Conservation (phyloP, 2,113 vertebrate species). For the Lontra canadensis region DNA sequence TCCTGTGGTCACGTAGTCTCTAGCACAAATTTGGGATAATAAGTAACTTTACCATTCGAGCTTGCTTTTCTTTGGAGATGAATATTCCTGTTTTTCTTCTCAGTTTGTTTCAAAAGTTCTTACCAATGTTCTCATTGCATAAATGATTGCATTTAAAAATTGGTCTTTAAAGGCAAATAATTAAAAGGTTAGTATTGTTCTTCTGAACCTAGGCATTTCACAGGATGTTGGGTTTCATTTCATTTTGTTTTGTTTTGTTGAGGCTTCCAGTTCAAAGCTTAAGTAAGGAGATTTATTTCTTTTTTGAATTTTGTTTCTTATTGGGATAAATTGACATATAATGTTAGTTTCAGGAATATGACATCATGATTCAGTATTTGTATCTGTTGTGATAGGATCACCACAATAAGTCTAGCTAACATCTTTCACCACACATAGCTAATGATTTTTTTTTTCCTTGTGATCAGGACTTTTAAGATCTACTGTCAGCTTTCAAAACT, state of each 20-base stretch:
- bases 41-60: neutral
- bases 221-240: neutral
- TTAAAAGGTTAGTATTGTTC: neutral
- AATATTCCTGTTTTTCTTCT: neutral
- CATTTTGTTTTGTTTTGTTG: constrained; percentile 8
- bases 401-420: neutral
- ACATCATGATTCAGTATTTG: neutral
- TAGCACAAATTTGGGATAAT: neutral
- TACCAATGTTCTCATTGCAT: neutral
- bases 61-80: neutral
- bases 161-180: constrained; percentile 6
- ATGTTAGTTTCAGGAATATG: neutral
- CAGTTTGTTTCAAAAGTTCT: neutral
- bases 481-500: neutral
- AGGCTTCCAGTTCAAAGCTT: neutral
- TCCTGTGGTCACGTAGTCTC: neutral
- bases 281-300: neutral
- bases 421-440: neutral
- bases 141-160: neutral
- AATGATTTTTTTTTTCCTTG: neutral
- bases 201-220: neutral
- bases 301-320: neutral
- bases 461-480: neutral
- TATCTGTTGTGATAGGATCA: neutral
- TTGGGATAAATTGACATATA: neutral